These are phyloP conservation scores for Cactoblastis cactorum DNA, from an alignment of 2,888 invertebrate species.

Conservation along the genomic window DNA sequence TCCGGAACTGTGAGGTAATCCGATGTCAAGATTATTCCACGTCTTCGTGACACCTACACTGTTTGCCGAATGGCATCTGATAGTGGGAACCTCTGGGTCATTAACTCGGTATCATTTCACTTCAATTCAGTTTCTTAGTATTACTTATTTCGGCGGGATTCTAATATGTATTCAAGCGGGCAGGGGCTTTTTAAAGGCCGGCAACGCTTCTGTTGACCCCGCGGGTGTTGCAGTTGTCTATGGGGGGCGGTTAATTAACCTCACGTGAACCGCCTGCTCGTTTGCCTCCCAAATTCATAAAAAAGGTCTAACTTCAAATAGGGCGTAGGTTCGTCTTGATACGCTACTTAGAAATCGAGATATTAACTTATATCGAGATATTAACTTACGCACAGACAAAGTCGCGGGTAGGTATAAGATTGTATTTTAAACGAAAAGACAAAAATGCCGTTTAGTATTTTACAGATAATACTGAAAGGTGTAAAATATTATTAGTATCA, in stretches of 20 bases:
- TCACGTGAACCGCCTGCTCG: no score
- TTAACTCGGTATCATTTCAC: not conserved
- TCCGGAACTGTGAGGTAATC: conserved; percentile 1
- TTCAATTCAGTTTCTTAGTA: not conserved
- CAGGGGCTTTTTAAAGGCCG: no score
- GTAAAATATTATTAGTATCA: not conserved
- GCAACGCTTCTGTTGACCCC: not conserved
- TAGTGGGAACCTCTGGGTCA: not conserved
- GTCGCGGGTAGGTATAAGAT: not conserved
- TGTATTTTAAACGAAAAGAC: no score
- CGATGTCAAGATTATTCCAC: not conserved
- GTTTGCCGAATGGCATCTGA: not conserved
- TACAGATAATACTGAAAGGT: not conserved
- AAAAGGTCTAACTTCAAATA: no score
- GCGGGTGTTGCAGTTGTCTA: no score
- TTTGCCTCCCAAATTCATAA: no score
- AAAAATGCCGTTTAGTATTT: not conserved
- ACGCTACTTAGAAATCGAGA: no score
- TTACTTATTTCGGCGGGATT: not conserved
- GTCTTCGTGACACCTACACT: not conserved
- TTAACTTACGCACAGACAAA: no score
- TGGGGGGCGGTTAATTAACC: no score
- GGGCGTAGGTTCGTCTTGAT: no score
- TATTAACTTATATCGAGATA: no score
- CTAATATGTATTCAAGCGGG: no score